Evolutionary conservation across 2,113 vertebrate species (phyloP).

Genomic region (Myotis yumanensis): DNA sequence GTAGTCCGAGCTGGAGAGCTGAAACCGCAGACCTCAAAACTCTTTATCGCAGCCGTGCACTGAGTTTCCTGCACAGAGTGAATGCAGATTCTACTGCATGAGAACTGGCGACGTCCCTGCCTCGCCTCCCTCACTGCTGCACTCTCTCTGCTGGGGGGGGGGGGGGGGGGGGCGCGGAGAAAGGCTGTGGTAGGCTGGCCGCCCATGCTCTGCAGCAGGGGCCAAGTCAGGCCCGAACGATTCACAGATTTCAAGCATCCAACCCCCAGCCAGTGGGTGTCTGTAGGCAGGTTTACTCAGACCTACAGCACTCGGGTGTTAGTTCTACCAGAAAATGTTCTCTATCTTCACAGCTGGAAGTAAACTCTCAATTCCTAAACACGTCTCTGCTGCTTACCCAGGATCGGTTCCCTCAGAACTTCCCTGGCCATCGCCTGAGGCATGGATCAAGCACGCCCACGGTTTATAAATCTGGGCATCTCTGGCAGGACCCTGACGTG

Average conservation of each 20-base stretch:
- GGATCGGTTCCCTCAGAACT: neutral
- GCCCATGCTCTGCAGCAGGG: neutral
- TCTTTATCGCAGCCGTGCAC: neutral
- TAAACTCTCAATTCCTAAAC: neutral
- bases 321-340: neutral
- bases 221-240: neutral
- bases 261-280: neutral
- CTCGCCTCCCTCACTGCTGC: neutral
- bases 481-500: neutral
- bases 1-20: neutral
- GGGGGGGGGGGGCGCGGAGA: accelerated
- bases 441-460: neutral
- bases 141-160: neutral
- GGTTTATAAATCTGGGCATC: neutral
- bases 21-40: too few relatives aligned
- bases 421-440: neutral
- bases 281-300: neutral
- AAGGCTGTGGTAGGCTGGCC: neutral
- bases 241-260: neutral
- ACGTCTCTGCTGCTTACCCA: neutral
- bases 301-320: neutral
- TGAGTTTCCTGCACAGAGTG: neutral
- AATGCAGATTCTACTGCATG: too few relatives aligned
- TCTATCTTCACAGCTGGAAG: neutral
- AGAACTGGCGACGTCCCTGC: neutral